Conservation (phyloP, 2,113 vertebrate species). For the Urocitellus parryii region DNA sequence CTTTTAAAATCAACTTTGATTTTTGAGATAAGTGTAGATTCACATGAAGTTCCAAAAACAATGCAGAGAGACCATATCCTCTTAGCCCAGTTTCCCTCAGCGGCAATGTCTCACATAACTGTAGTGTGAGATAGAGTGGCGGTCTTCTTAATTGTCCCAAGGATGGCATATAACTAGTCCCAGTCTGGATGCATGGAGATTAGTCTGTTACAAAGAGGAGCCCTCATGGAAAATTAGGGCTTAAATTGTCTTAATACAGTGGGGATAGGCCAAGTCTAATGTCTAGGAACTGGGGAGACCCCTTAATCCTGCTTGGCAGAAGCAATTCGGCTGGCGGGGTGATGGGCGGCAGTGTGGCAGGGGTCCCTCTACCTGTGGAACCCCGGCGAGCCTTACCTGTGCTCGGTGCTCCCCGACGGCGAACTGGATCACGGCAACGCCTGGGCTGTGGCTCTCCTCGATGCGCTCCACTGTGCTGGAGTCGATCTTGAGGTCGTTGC, state of each 20-base stretch:
- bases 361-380: not conserved
- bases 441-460: slow-evolving; percentile 92
- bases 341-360: accelerated
- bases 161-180: too few relatives aligned
- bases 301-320: not conserved
- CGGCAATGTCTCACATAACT: too few relatives aligned
- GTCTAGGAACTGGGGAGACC: not conserved
- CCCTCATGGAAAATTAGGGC: accelerated
- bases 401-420: slow-evolving; percentile 97
- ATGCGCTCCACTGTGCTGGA: slow-evolving; percentile 99
- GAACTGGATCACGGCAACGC: slow-evolving; percentile 96
- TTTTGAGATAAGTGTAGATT: too few relatives aligned
- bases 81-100: too few relatives aligned
- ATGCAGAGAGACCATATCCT: too few relatives aligned
- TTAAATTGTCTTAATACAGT: accelerated
- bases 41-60: too few relatives aligned
- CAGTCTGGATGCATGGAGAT: accelerated
- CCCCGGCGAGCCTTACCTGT: slow-evolving; percentile 89
- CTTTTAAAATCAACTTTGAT: too few relatives aligned
- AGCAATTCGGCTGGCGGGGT: not conserved
- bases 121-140: too few relatives aligned
- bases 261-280: accelerated
- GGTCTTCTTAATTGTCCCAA: not conserved
- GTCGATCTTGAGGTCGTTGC: slow-evolving; percentile 98
- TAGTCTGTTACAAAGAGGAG: not conserved